Percentiles rank a stretch among this genome's conserved stretches.
Evolutionary conservation across 2,888 invertebrate genomes (phyloP).

Genomic region (Cosmia trapezina): DNA sequence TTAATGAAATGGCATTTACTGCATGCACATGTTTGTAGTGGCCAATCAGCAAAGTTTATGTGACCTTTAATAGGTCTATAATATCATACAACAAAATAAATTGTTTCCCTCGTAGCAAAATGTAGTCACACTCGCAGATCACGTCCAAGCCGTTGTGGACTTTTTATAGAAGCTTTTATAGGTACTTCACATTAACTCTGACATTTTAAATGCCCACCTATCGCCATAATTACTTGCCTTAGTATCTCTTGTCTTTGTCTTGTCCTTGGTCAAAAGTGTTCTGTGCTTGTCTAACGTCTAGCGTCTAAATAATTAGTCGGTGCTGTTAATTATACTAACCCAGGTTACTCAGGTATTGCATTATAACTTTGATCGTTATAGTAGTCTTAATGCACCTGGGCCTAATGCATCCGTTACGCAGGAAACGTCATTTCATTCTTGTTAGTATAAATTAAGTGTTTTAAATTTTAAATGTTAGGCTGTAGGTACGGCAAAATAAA

Average conservation of each 20-base stretch:
- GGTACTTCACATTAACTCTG: conserved; percentile 77
- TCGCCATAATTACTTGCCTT: conserved; percentile 74
- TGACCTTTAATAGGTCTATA: conserved; percentile 35
- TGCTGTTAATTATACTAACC: conserved; percentile 68
- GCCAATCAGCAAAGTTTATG: conserved; percentile 47
- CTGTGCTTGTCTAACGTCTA: conserved; percentile 69
- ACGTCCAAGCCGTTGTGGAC: conserved; percentile 66
- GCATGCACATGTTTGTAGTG: conserved; percentile 35
- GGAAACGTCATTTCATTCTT: conserved; percentile 61
- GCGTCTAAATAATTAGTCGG: conserved; percentile 69
- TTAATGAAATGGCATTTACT: conserved; percentile 51
- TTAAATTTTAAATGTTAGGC: conserved; percentile 31
- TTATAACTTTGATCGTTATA: conserved; percentile 69
- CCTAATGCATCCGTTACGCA: conserved; percentile 63
- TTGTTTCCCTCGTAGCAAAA: conserved; percentile 38
- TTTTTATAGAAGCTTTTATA: conserved; percentile 77
- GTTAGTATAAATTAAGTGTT: conserved; percentile 28
- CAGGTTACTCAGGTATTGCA: conserved; percentile 62
- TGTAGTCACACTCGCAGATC: conserved; percentile 48
- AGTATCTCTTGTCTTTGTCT: conserved; percentile 68
- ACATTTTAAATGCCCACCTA: conserved; percentile 83
- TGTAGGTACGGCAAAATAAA: conserved; percentile 9
- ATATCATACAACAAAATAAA: conserved; percentile 53
- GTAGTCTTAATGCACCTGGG: conserved; percentile 67
- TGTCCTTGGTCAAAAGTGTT: conserved; percentile 51